Percentiles rank a stretch among this genome's conserved stretches.
Evolutionary conservation across 2,888 invertebrate genomes (phyloP).

Genomic region (Hemithea aestivaria): DNA sequence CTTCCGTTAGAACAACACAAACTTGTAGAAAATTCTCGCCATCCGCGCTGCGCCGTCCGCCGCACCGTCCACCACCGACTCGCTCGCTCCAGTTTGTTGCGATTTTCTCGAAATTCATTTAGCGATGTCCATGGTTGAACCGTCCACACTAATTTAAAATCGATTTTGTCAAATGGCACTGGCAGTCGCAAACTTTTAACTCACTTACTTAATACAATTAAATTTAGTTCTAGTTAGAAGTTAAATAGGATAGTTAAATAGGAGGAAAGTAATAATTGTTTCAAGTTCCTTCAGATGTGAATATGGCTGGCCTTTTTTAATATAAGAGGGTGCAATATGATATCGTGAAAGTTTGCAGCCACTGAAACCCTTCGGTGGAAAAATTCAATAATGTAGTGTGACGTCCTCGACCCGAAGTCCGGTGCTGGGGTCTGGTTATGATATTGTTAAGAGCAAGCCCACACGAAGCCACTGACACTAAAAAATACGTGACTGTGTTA

Average conservation of each 20-base stretch:
- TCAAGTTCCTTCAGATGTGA: too few relatives aligned
- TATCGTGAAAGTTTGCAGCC: conserved; percentile 41
- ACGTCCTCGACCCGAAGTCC: conserved; percentile 26
- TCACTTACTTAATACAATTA: conserved; percentile 2
- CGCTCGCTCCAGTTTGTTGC: conserved; percentile 34
- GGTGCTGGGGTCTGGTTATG: conserved; percentile 47
- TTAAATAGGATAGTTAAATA: too few relatives aligned
- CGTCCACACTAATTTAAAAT: conserved; percentile 29
- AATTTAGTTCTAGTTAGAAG: conserved; percentile 8
- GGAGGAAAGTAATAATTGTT: too few relatives aligned
- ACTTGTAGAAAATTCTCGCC: conserved; percentile 49
- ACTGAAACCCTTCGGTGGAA: conserved; percentile 44
- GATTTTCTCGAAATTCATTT: conserved; percentile 41
- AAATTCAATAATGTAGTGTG: conserved; percentile 51
- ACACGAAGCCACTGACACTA: conserved; percentile 52
- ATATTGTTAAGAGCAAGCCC: conserved; percentile 53
- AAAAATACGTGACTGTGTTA: conserved; percentile 63
- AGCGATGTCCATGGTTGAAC: conserved; percentile 32
- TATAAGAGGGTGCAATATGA: conserved; percentile 12
- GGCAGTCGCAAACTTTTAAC: conserved; percentile 14
- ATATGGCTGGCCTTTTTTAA: neutral
- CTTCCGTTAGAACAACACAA: conserved; percentile 55
- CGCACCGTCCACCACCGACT: neutral
- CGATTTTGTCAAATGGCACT: conserved; percentile 23
- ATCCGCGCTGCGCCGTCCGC: conserved; percentile 18